Evolutionary conservation across 1,140 invertebrate species (phyloP), one percentile per base, ranked within the genome.

Genomic region (Bombus difficillimus): DNA sequence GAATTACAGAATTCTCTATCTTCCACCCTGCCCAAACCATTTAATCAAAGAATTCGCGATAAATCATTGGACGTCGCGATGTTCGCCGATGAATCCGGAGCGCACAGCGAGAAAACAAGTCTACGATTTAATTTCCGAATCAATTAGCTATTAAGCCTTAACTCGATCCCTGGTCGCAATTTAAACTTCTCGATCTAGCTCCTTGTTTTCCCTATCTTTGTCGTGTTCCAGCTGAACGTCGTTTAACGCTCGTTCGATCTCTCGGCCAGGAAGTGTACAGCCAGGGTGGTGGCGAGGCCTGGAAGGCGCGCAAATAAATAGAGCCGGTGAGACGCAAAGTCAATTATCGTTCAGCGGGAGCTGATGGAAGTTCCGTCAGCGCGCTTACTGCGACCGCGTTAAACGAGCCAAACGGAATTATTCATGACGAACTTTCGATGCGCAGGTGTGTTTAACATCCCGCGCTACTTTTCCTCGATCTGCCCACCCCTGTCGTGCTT

Each of bases 341-440:
- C 88, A 90, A 90, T 90, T 90, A 89, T 78, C 57, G 74, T 71
- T 74, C 18, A 53, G 3, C 25, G 13, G 28, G 32, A 32, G 41
- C 74, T 69, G 81, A 89, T 64, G 75, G 81, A 85, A 83, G 74
- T 87, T 78, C 76, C 82, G 64, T 18, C 57, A 72, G 32, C 22
- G 41, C 59, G 41, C 39, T 37, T 53, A 59, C 62, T 47, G 69
- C 53, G 64, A 64, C 66, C 73, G 81, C 77, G 77, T 71, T 85
- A 86, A 88, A 84, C 78, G 81, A 85, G 77, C 78, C 69, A 81
- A 87, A 88, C 80, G 83, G 88, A 90, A 90, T 91, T 91, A 91
- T 91, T 91, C 89, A 90, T 88, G 74, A 68, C 47, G 81, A 88
- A 91, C 86, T 91, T 91, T 91, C 89, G 83, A 86, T 86, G 83